phyloP scores from a whole-genome alignment of 2,113 vertebrate species.

The Gavia stellata region DNA sequence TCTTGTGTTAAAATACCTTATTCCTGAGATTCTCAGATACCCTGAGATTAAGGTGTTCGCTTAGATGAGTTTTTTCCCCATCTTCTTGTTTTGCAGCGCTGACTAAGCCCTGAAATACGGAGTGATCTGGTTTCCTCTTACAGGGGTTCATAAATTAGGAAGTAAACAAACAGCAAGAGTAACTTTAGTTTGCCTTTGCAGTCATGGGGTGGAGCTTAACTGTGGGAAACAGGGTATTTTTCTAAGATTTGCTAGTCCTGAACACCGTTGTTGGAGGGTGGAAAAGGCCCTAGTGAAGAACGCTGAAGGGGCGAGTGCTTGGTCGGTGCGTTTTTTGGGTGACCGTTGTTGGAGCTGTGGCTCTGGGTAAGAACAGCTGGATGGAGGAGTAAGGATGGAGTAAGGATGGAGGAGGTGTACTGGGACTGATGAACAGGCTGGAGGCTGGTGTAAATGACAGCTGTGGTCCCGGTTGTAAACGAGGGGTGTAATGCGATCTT shows the following conservation, averaged over 20 bases:
- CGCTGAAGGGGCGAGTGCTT: background rate
- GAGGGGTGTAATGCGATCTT: accelerated
- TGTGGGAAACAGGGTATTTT: background rate
- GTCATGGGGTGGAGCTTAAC: background rate
- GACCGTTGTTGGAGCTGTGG: background rate
- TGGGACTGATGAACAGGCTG: background rate
- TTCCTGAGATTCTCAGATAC: too few species aligned
- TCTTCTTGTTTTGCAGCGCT: background rate
- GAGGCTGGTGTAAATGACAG: accelerated
- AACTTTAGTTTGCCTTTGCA: constrained; percentile 24
- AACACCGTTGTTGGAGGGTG: accelerated
- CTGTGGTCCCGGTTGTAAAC: background rate
- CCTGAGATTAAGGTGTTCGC: background rate
- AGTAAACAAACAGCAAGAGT: constrained; percentile 17
- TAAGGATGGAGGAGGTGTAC: background rate
- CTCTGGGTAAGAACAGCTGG: background rate
- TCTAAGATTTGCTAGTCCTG: background rate
- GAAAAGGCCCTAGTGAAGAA: background rate
- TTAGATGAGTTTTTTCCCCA: background rate
- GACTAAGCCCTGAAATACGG: background rate
- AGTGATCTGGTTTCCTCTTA: background rate
- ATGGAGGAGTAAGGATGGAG: too few species aligned
- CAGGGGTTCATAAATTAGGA: constrained; percentile 13
- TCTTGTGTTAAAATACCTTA: background rate
- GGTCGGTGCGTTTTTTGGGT: accelerated